Evolutionary conservation across 2,888 invertebrate genomes (phyloP), one percentile per base, ranked within the genome.

Genomic region (Nomada fucata): DNA sequence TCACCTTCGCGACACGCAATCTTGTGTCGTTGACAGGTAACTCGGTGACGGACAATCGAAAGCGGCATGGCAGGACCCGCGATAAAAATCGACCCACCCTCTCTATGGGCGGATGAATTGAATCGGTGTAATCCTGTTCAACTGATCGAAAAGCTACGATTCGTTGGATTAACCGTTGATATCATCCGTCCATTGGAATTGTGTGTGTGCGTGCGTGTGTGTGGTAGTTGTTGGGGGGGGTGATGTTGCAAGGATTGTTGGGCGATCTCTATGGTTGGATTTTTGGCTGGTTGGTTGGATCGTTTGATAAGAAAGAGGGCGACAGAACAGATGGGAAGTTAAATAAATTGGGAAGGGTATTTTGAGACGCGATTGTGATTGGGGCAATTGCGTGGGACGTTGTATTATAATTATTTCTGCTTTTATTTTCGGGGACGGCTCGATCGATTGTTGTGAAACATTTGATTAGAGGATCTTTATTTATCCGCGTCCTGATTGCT

Each of bases 41-140:
- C 26, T 76, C 77, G 36, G 36, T 68, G 77, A 78, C 29, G 36
- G 23, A 5, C 18, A 18, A 69, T 10, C 20, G 68, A 63, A 76
- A 63, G 11, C 44, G 18, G 59, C 23, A 42, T 4, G 23, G 10
- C 67, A 36, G 23, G 57, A 7, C 1, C 61, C 59, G 26, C 4
- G 67, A 50, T n/a, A 36, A 42, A 57, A 76, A 53, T 55, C 29
- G 44, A 57, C n/a, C 7, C 15, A 1, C 23, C 18, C 7, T 23
- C 23, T 11, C 7, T 11, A 68, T 15, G 18, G 36, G 20, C 10
- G 2, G 13, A 61, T 26, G 20, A 71, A 52, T 36, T 18, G 70
- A 15, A 71, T 23, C 20, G 60, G n/a, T 60, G 20, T 15, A 26
- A 64, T 64, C 64, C 18, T 18, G 18, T 44, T 53, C 53, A 18